Evolutionary conservation across 2,888 invertebrate genomes (phyloP).

Genomic region (Sarcophaga caerulescens): DNA sequence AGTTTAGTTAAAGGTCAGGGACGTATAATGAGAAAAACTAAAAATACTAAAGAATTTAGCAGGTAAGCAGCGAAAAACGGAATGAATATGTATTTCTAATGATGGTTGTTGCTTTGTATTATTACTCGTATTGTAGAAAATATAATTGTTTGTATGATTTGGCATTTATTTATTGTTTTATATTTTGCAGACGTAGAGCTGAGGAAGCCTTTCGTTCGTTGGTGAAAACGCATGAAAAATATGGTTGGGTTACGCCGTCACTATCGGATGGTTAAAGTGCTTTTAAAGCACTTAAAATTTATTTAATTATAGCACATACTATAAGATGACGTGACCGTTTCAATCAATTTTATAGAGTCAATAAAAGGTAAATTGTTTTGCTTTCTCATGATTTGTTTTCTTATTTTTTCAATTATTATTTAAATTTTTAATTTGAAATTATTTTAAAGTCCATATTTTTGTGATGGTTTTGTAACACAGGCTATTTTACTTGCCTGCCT

Average conservation of each 20-base stretch:
- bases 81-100: neutral
- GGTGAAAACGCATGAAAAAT: constrained; percentile 94
- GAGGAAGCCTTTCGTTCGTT: constrained; percentile 93
- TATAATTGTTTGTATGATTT: neutral
- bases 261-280: constrained; percentile 89
- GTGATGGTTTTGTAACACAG: too few species aligned
- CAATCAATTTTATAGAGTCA: constrained; percentile 3
- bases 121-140: too few species aligned
- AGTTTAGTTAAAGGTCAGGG: constrained; percentile 94
- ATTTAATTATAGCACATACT: constrained; percentile 1
- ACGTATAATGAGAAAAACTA: constrained; percentile 89
- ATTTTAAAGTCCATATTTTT: neutral
- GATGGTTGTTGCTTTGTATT: too few species aligned
- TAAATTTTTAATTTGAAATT: neutral
- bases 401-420: neutral
- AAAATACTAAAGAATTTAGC: constrained; percentile 90
- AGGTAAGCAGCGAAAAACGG: constrained; percentile 74
- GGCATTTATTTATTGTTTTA: constrained; percentile 18
- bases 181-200: constrained; percentile 85
- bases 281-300: neutral
- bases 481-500: too few species aligned
- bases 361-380: neutral
- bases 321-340: constrained; percentile 7
- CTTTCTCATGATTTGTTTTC: neutral
- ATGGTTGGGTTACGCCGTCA: constrained; percentile 95